These are phyloP conservation scores for Macrophya annulata DNA, from an alignment of 2,888 invertebrate genomes.

Conservation along the genomic window DNA sequence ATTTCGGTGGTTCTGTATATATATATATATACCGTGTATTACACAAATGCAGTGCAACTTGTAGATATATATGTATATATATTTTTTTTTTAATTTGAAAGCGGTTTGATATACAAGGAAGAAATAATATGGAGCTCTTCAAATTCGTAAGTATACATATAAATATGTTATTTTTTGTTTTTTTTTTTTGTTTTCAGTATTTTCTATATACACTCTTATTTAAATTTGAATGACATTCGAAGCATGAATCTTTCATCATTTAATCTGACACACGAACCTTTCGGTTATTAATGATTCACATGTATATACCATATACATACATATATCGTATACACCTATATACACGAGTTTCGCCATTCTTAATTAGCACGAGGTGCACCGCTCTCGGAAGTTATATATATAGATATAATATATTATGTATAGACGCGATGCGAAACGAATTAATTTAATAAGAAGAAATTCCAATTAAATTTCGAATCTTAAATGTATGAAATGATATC, in stretches of 20 bases:
- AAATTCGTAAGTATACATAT: conserved; percentile 72
- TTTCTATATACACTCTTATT: background rate
- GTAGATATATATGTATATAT: background rate
- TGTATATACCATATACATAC: background rate
- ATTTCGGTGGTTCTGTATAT: background rate
- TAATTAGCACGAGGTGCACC: conserved; percentile 22
- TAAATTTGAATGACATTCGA: background rate
- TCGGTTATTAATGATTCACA: conserved; percentile 6
- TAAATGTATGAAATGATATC: background rate
- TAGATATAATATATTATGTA: background rate
- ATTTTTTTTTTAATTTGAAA: background rate
- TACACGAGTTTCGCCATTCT: conserved; percentile 9
- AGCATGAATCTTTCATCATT: background rate
- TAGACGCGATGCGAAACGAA: conserved; percentile 28
- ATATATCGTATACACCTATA: too few relatives aligned
- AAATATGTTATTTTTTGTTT: background rate
- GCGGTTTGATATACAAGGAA: background rate
- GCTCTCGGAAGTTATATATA: conserved; percentile 25
- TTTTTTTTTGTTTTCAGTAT: background rate
- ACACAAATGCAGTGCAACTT: conserved; percentile 38
- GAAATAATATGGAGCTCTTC: conserved; percentile 69
- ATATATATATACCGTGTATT: background rate
- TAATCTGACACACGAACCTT: background rate
- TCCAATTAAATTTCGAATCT: conserved; percentile 28
- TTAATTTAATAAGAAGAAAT: conserved; percentile 38